These are phyloP conservation scores for Polietes domitor DNA, from an alignment of 2,888 invertebrate species.

Conservation along the genomic window DNA sequence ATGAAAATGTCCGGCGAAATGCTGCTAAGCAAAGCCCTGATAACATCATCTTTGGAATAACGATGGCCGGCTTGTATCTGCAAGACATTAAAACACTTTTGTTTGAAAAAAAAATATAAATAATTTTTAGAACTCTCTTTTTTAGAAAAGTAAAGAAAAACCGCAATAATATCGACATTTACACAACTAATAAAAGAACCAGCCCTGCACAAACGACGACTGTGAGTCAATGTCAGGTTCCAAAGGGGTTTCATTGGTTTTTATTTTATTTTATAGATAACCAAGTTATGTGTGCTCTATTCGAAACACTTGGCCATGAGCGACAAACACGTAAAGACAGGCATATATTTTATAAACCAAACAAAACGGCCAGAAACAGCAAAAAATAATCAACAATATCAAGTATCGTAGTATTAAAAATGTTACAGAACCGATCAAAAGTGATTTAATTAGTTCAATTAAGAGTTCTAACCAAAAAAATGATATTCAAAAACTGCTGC, in stretches of 20 bases:
- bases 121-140: not conserved
- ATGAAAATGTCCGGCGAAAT: conserved; percentile 86
- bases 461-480: not conserved
- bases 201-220: conserved; percentile 28
- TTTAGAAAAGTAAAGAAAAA: not conserved
- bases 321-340: conserved; percentile 17
- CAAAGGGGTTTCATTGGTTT: not conserved
- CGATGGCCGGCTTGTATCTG: conserved; percentile 87
- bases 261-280: conserved; percentile 41
- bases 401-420: conserved; percentile 16
- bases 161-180: not conserved
- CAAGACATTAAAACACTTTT: conserved; percentile 34
- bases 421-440: conserved; percentile 4
- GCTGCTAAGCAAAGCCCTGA: conserved; percentile 83
- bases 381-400: conserved; percentile 17
- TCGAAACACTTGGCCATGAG: conserved; percentile 41
- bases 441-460: not conserved
- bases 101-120: not conserved
- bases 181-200: conserved; percentile 20
- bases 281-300: conserved; percentile 33
- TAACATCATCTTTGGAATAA: conserved; percentile 86
- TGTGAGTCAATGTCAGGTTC: not conserved
- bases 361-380: not conserved
- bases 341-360: conserved; percentile 12
- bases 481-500: conserved; percentile 38